phyloP scores from a whole-genome alignment of 2,888 invertebrate species.

The Chrysodeixis includens region DNA sequence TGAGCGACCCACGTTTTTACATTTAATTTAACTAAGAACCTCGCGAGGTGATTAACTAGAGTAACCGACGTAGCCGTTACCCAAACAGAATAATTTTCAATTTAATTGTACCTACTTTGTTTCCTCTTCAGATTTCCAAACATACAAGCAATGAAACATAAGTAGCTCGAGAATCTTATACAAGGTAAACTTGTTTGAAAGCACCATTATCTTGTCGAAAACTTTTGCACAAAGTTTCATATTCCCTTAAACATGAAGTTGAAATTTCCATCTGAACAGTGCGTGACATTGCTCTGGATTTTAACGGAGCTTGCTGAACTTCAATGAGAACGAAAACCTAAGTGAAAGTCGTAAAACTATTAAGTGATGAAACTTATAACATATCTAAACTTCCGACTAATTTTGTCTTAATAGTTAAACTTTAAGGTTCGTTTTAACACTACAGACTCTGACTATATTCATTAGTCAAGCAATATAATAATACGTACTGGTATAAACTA shows the following conservation, averaged over 20 bases:
- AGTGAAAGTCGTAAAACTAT: slow-evolving; percentile 15
- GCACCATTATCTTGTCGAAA: slow-evolving; percentile 26
- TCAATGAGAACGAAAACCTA: slow-evolving; percentile 11
- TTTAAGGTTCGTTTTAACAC: slow-evolving; percentile 9
- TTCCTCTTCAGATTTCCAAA: background rate
- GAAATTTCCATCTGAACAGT: slow-evolving; percentile 15
- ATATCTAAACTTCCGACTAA: slow-evolving; percentile 1
- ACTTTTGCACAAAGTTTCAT: slow-evolving; percentile 23
- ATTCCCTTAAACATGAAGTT: slow-evolving; percentile 13
- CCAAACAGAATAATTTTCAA: background rate
- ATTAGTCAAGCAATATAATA: slow-evolving; percentile 15
- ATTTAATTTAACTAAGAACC: slow-evolving; percentile 7
- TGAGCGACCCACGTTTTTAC: slow-evolving; percentile 8
- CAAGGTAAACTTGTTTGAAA: slow-evolving; percentile 13
- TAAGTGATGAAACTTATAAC: slow-evolving; percentile 10
- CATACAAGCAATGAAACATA: slow-evolving; percentile 6
- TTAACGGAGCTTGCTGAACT: slow-evolving; percentile 14
- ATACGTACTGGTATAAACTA: slow-evolving; percentile 14
- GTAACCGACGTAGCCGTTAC: background rate
- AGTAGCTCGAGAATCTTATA: slow-evolving; percentile 20
- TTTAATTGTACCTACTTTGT: background rate
- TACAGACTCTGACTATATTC: slow-evolving; percentile 3
- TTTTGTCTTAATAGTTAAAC: slow-evolving; percentile 10
- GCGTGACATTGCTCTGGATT: slow-evolving; percentile 35
- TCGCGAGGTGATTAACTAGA: slow-evolving; percentile 7